Evolutionary conservation across 2,888 invertebrate species (phyloP).

Genomic region (Scaptomyza parva): DNA sequence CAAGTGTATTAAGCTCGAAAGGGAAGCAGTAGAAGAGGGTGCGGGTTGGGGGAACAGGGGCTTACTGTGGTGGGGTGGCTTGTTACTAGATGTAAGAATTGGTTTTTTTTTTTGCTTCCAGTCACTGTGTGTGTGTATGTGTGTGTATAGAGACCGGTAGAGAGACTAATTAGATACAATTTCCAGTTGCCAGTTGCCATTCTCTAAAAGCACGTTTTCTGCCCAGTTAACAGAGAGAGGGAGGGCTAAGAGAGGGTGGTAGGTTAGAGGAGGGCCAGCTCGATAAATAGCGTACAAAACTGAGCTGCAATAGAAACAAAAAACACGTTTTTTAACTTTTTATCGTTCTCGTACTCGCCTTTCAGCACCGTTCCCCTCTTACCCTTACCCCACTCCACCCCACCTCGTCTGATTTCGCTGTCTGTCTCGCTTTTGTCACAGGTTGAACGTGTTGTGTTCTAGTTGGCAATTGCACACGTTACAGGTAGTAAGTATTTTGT

Average conservation of each 20-base stretch:
- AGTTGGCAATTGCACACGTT: constrained; percentile 77
- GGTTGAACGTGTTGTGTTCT: constrained; percentile 77
- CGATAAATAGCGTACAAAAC: constrained; percentile 67
- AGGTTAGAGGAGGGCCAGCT: constrained; percentile 1
- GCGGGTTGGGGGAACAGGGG: background rate
- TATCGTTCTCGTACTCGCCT: constrained; percentile 46
- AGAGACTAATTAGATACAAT: constrained; percentile 79
- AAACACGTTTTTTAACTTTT: constrained; percentile 76
- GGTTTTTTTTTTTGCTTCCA: constrained; percentile 7
- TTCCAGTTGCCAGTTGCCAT: constrained; percentile 71
- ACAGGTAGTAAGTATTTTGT: constrained; percentile 42
- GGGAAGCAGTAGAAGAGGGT: background rate
- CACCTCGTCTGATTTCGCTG: constrained; percentile 49
- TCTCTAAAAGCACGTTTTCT: constrained; percentile 72
- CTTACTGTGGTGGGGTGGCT: too few species aligned
- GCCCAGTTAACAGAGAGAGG: constrained; percentile 34
- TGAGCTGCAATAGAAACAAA: constrained; percentile 70
- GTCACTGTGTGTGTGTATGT: constrained; percentile 30
- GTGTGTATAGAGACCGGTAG: constrained; percentile 54
- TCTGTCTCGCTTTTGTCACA: constrained; percentile 64
- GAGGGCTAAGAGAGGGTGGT: background rate
- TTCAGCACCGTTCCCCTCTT: background rate
- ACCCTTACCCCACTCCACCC: background rate
- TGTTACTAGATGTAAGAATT: constrained; percentile 27
- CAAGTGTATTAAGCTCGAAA: constrained; percentile 1